These are phyloP conservation scores for Tetraneura akinire DNA, from an alignment of 1,140 invertebrate genomes.

Conservation along the genomic window DNA sequence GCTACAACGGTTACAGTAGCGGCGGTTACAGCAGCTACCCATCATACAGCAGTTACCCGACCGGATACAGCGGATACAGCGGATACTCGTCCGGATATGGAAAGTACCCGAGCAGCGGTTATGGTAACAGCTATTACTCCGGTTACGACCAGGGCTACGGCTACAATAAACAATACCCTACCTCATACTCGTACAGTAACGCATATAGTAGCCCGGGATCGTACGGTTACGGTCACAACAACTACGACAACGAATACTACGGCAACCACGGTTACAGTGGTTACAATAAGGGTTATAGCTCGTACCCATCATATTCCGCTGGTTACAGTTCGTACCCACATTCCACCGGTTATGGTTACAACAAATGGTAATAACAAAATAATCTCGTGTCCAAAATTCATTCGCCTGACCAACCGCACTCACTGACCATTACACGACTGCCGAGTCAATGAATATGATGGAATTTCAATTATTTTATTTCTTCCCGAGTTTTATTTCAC, in stretches of 20 bases:
- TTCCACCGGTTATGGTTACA: slow-evolving; percentile 29
- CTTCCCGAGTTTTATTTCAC: neutral
- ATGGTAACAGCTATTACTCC: slow-evolving; percentile 2
- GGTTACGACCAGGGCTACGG: slow-evolving; percentile 3
- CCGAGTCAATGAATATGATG: neutral
- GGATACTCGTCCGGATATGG: slow-evolving; percentile 19
- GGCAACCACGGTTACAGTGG: slow-evolving; percentile 25
- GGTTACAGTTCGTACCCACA: slow-evolving; percentile 30
- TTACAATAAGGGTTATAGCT: slow-evolving; percentile 35
- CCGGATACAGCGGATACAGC: neutral
- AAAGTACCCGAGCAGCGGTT: neutral
- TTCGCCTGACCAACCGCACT: too few species aligned
- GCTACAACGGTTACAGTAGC: too few species aligned
- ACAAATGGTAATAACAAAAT: slow-evolving; percentile 24
- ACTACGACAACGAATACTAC: slow-evolving; percentile 16
- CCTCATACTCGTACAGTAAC: slow-evolving; percentile 36
- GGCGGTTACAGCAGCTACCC: slow-evolving; percentile 24
- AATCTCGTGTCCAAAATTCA: neutral
- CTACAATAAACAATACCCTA: slow-evolving; percentile 13
- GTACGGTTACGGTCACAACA: slow-evolving; percentile 37
- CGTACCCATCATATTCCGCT: slow-evolving; percentile 1
- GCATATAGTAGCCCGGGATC: slow-evolving; percentile 39
- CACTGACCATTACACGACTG: too few species aligned
- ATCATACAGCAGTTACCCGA: slow-evolving; percentile 1
- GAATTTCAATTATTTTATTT: neutral